Evolutionary conservation across 2,797 vertebrate genomes (phyloP), one percentile per base, ranked within the genome.

Genomic region (Eupleurogrammus muticus): DNA sequence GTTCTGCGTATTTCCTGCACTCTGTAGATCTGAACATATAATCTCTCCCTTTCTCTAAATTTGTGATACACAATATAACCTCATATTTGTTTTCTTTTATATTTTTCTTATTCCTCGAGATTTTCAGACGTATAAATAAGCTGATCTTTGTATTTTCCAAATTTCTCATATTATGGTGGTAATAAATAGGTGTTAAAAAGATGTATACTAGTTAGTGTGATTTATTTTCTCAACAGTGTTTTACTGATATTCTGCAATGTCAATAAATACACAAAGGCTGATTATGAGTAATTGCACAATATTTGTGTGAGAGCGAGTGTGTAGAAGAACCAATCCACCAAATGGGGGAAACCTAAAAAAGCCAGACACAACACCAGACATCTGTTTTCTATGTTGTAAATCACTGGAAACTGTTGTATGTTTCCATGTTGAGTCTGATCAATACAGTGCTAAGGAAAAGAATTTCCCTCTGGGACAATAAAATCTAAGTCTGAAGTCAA

Each of bases 81-180:
- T 92, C 89, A 92, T 92, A 82, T 90, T 89, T 91, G 84, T 90
- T 92, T 92, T 90, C 80, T 93, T 94, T 87, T 92, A 93, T 93
- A 90, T 91, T 93, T 94, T 94, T 93, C 90, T 90, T 94, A 94
- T 93, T 90, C 83, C 88, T 92, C 55, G 34, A 92, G 84, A 90
- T 90, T 91, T 92, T 93, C 90, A 90, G 84, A 92, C 91, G 67
- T 93, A 92, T 92, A 92, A 94, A 93, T 93, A 91, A 93, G 87
- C 91, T 89, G 92, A 94, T 94, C 92, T 94, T 94, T 94, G 94
- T 94, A 94, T 93, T 94, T 94, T 95, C 92, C 93, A 94, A 93
- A 93, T 94, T 94, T 93, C 90, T 95, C 92, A 94, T 95, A 92
- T 92, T 92, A 93, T 90, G 91, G 91, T 95, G 92, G 91, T 94